These are phyloP conservation scores for Neodiprion lecontei DNA, from an alignment of 1,140 invertebrate species.

Conservation along the genomic window DNA sequence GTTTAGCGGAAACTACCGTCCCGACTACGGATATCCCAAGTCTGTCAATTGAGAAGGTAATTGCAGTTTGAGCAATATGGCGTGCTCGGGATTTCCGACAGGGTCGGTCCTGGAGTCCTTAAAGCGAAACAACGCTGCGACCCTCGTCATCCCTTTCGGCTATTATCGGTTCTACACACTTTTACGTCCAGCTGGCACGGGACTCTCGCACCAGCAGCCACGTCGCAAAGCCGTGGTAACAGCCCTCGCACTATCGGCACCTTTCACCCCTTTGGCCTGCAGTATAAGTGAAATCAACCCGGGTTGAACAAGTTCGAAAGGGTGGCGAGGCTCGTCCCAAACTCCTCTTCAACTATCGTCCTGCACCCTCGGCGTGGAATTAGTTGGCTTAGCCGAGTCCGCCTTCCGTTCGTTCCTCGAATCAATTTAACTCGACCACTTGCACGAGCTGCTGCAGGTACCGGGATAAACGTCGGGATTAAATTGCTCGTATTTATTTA, in stretches of 20 bases:
- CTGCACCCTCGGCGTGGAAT: not conserved
- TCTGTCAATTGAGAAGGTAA: too few species aligned
- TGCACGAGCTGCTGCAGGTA: not conserved
- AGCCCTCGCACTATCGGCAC: not conserved
- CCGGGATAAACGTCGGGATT: conserved; percentile 1
- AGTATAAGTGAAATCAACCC: not conserved
- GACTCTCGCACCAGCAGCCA: too few species aligned
- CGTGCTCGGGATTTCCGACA: too few species aligned
- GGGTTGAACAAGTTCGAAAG: not conserved
- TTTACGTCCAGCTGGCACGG: too few species aligned
- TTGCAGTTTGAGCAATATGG: too few species aligned
- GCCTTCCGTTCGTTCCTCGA: not conserved
- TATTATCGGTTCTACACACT: too few species aligned
- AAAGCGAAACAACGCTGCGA: too few species aligned
- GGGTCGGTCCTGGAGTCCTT: too few species aligned
- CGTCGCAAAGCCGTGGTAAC: too few species aligned
- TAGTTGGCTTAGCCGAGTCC: not conserved
- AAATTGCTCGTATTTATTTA: conserved; percentile 6
- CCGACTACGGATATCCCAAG: too few species aligned
- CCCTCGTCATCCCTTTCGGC: too few species aligned
- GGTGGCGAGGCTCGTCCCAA: not conserved
- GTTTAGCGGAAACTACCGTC: too few species aligned
- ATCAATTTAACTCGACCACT: not conserved
- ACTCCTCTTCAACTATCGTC: not conserved
- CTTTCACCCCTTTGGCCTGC: not conserved